phyloP scores from a whole-genome alignment of 2,888 invertebrate genomes.

The Luperina nickerlii region DNA sequence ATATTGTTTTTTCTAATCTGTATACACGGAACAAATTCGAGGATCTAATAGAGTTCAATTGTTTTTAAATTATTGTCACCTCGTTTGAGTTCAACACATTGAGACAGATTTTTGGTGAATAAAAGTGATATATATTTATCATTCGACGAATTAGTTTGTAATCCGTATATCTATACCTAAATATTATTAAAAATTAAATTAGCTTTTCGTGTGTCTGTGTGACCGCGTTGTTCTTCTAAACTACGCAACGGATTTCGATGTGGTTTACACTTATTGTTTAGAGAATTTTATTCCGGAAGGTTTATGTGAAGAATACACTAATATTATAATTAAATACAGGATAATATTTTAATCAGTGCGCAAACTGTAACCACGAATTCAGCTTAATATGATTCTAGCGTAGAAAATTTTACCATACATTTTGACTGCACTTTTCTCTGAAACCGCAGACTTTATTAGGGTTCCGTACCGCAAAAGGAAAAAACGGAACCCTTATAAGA shows the following conservation, averaged over 20 bases:
- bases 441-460: no score
- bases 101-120: conserved; percentile 31
- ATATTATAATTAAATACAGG: no score
- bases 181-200: neutral
- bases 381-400: no score
- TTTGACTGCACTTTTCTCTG: no score
- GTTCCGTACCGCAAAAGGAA: no score
- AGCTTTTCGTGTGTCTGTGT: neutral
- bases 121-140: neutral
- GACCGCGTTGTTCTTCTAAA: neutral
- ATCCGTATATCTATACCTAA: neutral
- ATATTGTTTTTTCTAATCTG: conserved; percentile 19
- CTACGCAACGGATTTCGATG: neutral
- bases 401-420: no score
- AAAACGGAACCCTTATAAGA: no score
- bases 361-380: no score
- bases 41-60: conserved; percentile 52
- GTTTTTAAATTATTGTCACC: conserved; percentile 51
- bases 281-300: neutral
- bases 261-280: neutral
- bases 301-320: neutral
- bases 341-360: no score
- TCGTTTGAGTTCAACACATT: conserved; percentile 40
- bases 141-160: conserved; percentile 8
- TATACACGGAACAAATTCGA: neutral